Conservation (phyloP, 1,140 invertebrate species). For the Armadillidium nasatum region DNA sequence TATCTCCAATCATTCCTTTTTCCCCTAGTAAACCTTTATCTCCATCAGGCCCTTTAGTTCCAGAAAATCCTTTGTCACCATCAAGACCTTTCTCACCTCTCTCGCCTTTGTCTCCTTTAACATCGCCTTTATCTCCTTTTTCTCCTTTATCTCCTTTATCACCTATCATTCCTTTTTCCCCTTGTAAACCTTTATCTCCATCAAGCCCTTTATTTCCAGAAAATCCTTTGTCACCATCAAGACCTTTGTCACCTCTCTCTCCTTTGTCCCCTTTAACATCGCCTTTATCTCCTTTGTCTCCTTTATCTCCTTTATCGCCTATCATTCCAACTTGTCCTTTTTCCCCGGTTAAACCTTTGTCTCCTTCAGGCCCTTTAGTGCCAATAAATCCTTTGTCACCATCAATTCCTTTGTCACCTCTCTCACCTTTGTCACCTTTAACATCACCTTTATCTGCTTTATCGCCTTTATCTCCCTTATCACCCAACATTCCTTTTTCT, state of each 20-base stretch:
- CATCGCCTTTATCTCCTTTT: no score
- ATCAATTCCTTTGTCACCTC: constrained; percentile 1
- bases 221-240: constrained; percentile 13
- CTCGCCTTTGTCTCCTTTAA: no score
- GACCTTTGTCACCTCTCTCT: background rate
- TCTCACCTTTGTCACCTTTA: no score
- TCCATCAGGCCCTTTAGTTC: no score
- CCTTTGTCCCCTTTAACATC: background rate
- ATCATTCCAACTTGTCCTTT: constrained; percentile 13
- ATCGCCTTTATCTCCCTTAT: no score
- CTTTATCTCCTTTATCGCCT: constrained; percentile 22
- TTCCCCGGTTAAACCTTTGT: constrained; percentile 17
- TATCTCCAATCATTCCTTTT: no score
- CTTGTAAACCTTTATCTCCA: constrained; percentile 16
- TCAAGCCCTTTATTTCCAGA: background rate
- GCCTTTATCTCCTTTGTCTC: constrained; percentile 19
- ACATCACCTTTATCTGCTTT: no score
- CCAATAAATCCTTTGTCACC: constrained; percentile 2
- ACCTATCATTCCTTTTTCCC: background rate
- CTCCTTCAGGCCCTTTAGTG: background rate
- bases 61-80: no score
- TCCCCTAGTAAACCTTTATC: no score
- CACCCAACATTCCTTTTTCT: no score
- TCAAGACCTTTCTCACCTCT: no score
- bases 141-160: background rate